phyloP scores from a whole-genome alignment of 2,113 vertebrate genomes.

The Tiliqua scincoides region DNA sequence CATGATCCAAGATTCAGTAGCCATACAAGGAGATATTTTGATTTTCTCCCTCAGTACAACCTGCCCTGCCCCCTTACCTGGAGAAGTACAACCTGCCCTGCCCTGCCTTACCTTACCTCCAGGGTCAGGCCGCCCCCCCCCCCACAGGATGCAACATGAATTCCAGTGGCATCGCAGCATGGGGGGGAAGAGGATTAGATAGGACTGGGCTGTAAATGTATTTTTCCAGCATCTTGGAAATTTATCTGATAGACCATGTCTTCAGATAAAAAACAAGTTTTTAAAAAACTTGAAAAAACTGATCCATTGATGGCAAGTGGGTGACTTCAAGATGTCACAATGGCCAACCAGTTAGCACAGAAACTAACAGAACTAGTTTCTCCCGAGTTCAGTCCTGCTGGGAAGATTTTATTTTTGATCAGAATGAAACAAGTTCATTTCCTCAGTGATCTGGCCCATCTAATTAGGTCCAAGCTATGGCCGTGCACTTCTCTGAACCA shows the following conservation, averaged over 20 bases:
- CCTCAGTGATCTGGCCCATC: background rate
- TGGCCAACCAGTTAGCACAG: background rate
- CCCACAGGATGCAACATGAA: too few relatives aligned
- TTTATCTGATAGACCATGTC: background rate
- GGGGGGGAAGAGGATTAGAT: too few relatives aligned
- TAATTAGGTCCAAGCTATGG: background rate
- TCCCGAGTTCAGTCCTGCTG: background rate
- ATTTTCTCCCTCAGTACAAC: background rate
- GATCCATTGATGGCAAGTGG: background rate
- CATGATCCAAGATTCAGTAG: background rate
- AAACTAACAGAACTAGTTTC: background rate
- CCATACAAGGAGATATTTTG: background rate
- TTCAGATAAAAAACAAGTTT: background rate
- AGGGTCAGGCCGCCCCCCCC: too few relatives aligned
- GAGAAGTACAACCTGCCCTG: background rate
- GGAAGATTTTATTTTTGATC: background rate
- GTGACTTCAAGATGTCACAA: background rate
- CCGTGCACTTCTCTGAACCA: background rate
- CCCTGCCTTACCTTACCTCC: too few relatives aligned
- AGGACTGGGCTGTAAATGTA: background rate
- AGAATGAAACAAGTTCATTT: background rate
- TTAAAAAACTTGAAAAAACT: background rate
- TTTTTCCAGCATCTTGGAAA: background rate
- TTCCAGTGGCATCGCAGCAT: too few relatives aligned
- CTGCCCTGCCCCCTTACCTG: background rate